Percentiles rank a stretch among this genome's conserved stretches.
Evolutionary conservation across 2,113 vertebrate species (phyloP).

Genomic region (Dasyurus viverrinus): DNA sequence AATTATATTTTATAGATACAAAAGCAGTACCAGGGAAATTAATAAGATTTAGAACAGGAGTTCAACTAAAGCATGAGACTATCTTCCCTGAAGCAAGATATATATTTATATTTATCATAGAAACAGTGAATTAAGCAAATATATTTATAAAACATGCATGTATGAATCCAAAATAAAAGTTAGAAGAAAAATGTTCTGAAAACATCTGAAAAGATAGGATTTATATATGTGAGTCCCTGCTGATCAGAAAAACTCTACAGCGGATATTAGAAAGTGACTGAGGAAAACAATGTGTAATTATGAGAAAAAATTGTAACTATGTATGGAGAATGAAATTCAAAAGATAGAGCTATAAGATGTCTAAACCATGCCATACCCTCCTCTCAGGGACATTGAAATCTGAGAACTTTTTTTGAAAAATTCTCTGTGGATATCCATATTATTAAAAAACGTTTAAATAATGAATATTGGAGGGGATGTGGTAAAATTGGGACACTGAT

Average conservation of each 20-base stretch:
- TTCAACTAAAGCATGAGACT: neutral
- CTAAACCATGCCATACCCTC: neutral
- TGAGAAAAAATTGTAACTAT: conserved; percentile 42
- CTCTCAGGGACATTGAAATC: conserved; percentile 3
- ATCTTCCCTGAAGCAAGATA: neutral
- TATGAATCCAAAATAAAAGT: neutral
- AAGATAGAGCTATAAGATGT: conserved; percentile 10
- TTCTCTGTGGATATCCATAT: neutral
- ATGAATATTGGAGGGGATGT: too few species aligned
- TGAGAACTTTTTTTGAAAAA: conserved; percentile 33
- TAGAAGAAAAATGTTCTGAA: conserved; percentile 6
- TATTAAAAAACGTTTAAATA: neutral
- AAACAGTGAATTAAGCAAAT: neutral
- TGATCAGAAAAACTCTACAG: conserved; percentile 15
- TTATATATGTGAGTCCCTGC: neutral
- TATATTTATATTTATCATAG: conserved; percentile 20
- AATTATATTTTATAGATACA: neutral
- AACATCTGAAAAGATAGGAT: conserved; percentile 17
- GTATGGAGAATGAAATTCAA: conserved; percentile 23
- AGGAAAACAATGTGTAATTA: conserved; percentile 35
- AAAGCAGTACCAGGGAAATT: neutral
- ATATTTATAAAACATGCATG: neutral
- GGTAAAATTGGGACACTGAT: too few species aligned
- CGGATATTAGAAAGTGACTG: neutral
- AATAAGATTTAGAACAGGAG: conserved; percentile 5